phyloP scores from a whole-genome alignment of 2,797 vertebrate genomes.

The Gallinago nigripennis region DNA sequence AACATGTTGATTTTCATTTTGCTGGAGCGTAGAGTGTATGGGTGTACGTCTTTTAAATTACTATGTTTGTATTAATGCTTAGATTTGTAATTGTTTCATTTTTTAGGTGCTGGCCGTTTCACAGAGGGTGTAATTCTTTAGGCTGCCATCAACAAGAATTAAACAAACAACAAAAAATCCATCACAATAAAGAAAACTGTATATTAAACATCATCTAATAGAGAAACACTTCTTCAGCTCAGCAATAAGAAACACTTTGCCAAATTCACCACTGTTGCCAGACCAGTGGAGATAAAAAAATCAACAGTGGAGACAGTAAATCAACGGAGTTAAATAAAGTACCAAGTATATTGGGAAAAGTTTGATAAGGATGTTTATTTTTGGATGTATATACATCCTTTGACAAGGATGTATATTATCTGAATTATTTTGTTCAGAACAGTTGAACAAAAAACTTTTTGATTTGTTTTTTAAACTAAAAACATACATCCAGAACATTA shows the following conservation, averaged over 20 bases:
- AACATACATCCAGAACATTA: background rate
- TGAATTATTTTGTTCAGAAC: background rate
- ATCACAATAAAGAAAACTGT: background rate
- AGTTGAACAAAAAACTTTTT: fast-evolving
- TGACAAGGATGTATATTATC: too few species aligned
- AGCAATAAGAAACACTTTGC: background rate
- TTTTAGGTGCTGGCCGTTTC: background rate
- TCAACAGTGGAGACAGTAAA: background rate
- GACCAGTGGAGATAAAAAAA: background rate
- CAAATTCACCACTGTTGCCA: background rate
- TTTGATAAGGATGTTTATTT: background rate
- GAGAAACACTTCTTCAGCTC: background rate
- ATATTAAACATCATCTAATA: background rate
- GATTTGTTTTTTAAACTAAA: background rate
- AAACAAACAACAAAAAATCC: background rate
- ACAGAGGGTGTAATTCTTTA: background rate
- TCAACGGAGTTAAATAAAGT: background rate
- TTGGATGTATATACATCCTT: too few species aligned
- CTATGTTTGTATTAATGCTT: background rate
- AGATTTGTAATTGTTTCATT: background rate
- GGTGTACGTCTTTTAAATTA: background rate
- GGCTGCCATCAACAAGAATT: background rate
- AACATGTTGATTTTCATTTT: background rate
- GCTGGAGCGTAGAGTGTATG: background rate
- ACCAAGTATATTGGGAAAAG: background rate